phyloP scores from a whole-genome alignment of 2,888 invertebrate genomes.

The Colostygia pectinataria region DNA sequence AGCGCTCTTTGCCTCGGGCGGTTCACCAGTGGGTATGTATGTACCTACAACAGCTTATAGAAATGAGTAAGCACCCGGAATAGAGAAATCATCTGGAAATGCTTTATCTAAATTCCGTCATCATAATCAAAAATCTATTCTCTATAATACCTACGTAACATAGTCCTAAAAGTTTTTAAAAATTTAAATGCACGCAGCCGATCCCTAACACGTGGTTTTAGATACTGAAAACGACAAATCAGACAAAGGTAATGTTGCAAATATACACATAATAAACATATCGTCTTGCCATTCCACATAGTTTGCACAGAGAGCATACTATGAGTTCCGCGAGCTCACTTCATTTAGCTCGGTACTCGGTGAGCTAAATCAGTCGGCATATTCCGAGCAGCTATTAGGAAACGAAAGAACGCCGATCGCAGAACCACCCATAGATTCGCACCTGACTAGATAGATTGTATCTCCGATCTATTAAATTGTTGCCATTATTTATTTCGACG shows the following conservation, averaged over 20 bases:
- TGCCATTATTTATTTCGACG: slow-evolving; percentile 51
- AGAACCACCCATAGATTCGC: slow-evolving; percentile 60
- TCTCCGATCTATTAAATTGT: slow-evolving; percentile 58
- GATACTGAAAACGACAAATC: too few relatives aligned
- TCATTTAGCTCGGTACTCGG: slow-evolving; percentile 55
- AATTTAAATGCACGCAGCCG: too few relatives aligned
- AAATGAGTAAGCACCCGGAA: slow-evolving; percentile 10
- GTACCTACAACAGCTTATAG: neutral
- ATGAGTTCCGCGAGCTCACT: slow-evolving; percentile 10
- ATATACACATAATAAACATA: too few relatives aligned
- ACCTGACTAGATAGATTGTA: slow-evolving; percentile 53
- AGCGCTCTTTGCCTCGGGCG: slow-evolving; percentile 55
- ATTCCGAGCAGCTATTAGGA: slow-evolving; percentile 57
- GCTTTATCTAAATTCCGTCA: neutral
- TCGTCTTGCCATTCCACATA: neutral
- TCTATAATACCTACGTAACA: too few relatives aligned
- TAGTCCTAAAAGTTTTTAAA: too few relatives aligned
- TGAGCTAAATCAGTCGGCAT: slow-evolving; percentile 59
- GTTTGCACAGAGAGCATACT: neutral
- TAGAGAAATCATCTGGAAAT: slow-evolving; percentile 6
- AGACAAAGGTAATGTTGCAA: too few relatives aligned
- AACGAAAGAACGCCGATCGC: slow-evolving; percentile 43
- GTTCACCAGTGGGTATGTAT: slow-evolving; percentile 39
- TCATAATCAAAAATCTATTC: too few relatives aligned
- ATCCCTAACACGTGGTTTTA: too few relatives aligned